Conservation (phyloP, 2,888 invertebrate genomes). For the Aproaerema taeniolella region DNA sequence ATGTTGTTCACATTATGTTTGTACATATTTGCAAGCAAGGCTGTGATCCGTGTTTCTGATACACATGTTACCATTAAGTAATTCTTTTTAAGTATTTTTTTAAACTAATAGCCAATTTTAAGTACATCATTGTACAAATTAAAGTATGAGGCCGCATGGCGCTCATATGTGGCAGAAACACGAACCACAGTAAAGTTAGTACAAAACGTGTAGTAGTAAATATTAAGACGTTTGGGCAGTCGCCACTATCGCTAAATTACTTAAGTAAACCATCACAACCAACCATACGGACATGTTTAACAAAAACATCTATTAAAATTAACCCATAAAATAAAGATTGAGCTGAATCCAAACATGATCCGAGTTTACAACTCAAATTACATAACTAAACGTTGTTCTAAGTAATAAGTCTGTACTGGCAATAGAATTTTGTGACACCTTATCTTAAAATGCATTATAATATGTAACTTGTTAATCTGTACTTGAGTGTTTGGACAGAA, state of each 20-base stretch:
- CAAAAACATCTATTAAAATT: slow-evolving; percentile 55
- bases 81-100: not conserved
- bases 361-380: slow-evolving; percentile 63
- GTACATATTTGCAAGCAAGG: slow-evolving; percentile 63
- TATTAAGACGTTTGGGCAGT: slow-evolving; percentile 50
- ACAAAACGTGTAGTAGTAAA: slow-evolving; percentile 51
- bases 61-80: slow-evolving; percentile 15
- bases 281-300: slow-evolving; percentile 74
- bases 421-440: slow-evolving; percentile 67
- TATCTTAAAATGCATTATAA: slow-evolving; percentile 55
- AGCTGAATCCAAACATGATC: slow-evolving; percentile 52
- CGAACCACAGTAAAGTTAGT: slow-evolving; percentile 43
- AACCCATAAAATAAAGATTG: slow-evolving; percentile 58
- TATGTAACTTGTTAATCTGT: slow-evolving; percentile 64
- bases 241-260: slow-evolving; percentile 70
- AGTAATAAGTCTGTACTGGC: slow-evolving; percentile 63
- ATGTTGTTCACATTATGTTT: slow-evolving; percentile 42
- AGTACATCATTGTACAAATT: slow-evolving; percentile 39
- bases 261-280: slow-evolving; percentile 78
- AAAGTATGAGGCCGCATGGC: too few species aligned
- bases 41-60: slow-evolving; percentile 31
- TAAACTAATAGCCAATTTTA: slow-evolving; percentile 18
- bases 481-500: slow-evolving; percentile 68
- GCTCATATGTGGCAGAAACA: slow-evolving; percentile 39
- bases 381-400: slow-evolving; percentile 54